Evolutionary conservation across 2,797 vertebrate genomes (phyloP), one percentile per base, ranked within the genome.

Genomic region (Bovichtus variegatus): DNA sequence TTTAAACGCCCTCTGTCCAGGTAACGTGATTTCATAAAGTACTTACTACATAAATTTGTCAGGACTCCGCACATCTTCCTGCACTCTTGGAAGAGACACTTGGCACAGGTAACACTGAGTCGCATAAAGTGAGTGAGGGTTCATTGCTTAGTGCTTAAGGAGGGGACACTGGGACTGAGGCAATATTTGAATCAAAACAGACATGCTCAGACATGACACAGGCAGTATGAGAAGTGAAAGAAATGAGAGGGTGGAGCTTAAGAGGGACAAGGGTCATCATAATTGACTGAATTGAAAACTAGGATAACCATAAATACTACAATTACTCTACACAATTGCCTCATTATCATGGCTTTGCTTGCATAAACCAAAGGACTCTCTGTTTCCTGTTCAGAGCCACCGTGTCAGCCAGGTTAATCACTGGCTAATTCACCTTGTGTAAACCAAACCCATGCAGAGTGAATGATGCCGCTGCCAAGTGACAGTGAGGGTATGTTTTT

Each of bases 401-500:
- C 16, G 7, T 41, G 21, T 64, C 46, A 70, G 27, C 34, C 43
- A 41, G 38, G 58, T 78, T 43, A 59, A 82, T 80, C 40, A 31
- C 59, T 34, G 43, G 5, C 44, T 83, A 21, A 79, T 75, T 77
- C n/a, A 54, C 13, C 50, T 34, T 2, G 34, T 58, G 27, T 61
- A 44, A 89, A 66, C 40, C 27, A 74, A 64, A 46, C 9, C 27
- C 27, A 29, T 25, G 50, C 27, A 27, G 49, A 60, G 63, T 63
- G 44, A 76, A 76, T 40, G 27, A 80, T 68, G 11, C 18, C 3
- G 0, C 44, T 66, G 71, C 73, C 60, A 38, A 62, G 47, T 58
- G 58, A 76, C 60, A 70, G 64, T 12, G 25, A 50, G 72, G 49
- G 50, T 43, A 36, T 64, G 46, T 67, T 70, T 72, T 65, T 49